Evolutionary conservation across 2,888 invertebrate species (phyloP), one percentile per base, ranked within the genome.

Genomic region (Orchestes rusci): DNA sequence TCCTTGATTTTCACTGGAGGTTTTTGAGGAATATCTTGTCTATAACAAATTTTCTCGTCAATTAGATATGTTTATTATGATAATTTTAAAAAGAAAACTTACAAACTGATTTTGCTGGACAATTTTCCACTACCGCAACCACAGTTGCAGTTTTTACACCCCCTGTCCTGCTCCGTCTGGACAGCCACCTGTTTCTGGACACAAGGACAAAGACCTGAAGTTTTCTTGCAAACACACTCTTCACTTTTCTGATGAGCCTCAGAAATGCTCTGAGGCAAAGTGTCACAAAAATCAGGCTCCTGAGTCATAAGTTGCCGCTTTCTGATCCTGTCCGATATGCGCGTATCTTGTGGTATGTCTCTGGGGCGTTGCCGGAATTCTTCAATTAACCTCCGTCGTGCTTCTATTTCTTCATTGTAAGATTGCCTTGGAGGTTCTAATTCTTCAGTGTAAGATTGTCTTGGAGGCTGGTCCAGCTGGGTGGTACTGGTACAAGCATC

Each of bases 301-400:
- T 51, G 41, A 23, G 51, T 50, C 40, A 52, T 39, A 10, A 53
- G 12, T 17, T 51, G 48, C 39, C 66, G 54, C 23, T 50, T 57
- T 51, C 56, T 60, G 38, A 67, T 67, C 43, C 65, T 53, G 43
- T 67, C 66, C 0, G 66, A 64, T 34, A 66, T 66, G 52, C 63
- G 51, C 1, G 65, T 66, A 48, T 66, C 64, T 12, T 45, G 10
- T 4, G 56, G 55, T 40, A 27, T 17, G 10, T 41, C 32, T 18
- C 20, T 40, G 10, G 30, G 23, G 12, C 39, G 23, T 39, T 35
- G 5, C 36, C 40, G 35, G 27, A 44, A 49, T 2, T 43, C 29
- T 13, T 51, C 44, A 33, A 51, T 48, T 15, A 39, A 28, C 18
- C 42, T 39, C 13, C 32, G 30, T 2, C 23, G 41, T 2, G 38